Base-by-base conservation (phyloP, 2,113 vertebrate genomes). In the Solea solea region DNA sequence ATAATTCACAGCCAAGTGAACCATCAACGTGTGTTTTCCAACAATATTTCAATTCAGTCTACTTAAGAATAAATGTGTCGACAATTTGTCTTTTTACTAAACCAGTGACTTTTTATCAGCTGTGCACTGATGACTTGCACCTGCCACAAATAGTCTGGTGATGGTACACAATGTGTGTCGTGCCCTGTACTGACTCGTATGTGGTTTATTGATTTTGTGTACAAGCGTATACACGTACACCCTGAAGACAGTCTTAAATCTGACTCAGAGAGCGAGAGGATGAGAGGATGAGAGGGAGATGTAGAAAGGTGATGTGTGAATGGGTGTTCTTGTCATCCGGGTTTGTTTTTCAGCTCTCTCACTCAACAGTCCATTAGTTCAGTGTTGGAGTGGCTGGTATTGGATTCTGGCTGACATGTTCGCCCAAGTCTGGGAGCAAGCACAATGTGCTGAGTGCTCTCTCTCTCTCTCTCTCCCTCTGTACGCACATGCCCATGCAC, bases 331-430 rank as follows among this genome's bases (percentile, higher is more conserved):
- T 75, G 81, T 89, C 86, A 89, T 88, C 74, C 50, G 53, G 83
- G 74, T 87, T 88, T 86, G 82, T 88, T 91, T 90, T 90, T 88
- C 81, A 82, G 86, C 86, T 79, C 81, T 74, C 87, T 88, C 87
- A 78, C 88, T 89, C 87, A 87, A 83, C 86, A 91, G 88, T 90
- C 88, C 90, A 92, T 92, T 91, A 91, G 88, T 83, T 91, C 86
- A 73, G 86, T 86, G 80, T 86, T 90, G 83, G 82, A 86, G 74
- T 69, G 63, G 72, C 80, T 79, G 79, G 76, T 86, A 85, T 89
- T 90, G 84, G 86, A 83, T 91, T 90, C 83, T 81, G 69, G 77
- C 83, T 89, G 86, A 90, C 87, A 87, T 87, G 83, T 89, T 89
- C 82, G 75, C 81, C 85, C 76, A 80, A 89, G 86, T 86, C 88